Percentiles rank a stretch among this genome's conserved stretches.
phyloP scores from a whole-genome alignment of 2,888 invertebrate genomes.

The Drosophila tripunctata region DNA sequence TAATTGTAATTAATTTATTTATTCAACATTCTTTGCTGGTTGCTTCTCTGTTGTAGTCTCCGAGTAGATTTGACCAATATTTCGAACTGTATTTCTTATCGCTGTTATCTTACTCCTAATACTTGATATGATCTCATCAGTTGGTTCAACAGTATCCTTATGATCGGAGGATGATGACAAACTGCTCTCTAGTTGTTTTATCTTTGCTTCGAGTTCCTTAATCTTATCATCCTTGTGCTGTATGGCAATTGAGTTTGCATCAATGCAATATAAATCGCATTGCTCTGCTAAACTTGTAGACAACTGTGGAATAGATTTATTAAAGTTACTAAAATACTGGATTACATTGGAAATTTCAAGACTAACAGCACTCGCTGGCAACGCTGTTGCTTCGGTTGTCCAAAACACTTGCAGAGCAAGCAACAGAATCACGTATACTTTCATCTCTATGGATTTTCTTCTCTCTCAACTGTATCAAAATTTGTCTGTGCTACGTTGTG shows the following conservation, averaged over 20 bases:
- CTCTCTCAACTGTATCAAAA: background rate
- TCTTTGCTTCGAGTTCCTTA: conserved; percentile 7
- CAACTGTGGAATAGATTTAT: background rate
- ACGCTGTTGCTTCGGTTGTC: background rate
- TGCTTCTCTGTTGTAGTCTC: background rate
- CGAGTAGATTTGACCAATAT: conserved; percentile 15
- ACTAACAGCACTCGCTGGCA: conserved; percentile 22
- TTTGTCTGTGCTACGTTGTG: background rate
- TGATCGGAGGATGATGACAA: too few species aligned
- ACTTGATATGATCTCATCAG: conserved; percentile 11
- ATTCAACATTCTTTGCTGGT: background rate
- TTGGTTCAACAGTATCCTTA: too few species aligned
- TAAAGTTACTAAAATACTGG: background rate
- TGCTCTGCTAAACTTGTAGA: background rate
- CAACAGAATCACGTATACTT: conserved; percentile 13
- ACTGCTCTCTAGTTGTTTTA: conserved; percentile 8
- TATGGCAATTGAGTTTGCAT: background rate
- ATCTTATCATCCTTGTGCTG: conserved; percentile 8
- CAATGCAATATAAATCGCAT: conserved; percentile 25
- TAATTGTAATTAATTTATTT: too few species aligned
- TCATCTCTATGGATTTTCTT: conserved; percentile 14
- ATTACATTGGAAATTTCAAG: background rate
- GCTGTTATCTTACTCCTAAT: conserved; percentile 9
- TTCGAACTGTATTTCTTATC: conserved; percentile 13
- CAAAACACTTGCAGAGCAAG: conserved; percentile 7